phyloP scores from a whole-genome alignment of 2,888 invertebrate genomes.

The Polymixis lichenea region DNA sequence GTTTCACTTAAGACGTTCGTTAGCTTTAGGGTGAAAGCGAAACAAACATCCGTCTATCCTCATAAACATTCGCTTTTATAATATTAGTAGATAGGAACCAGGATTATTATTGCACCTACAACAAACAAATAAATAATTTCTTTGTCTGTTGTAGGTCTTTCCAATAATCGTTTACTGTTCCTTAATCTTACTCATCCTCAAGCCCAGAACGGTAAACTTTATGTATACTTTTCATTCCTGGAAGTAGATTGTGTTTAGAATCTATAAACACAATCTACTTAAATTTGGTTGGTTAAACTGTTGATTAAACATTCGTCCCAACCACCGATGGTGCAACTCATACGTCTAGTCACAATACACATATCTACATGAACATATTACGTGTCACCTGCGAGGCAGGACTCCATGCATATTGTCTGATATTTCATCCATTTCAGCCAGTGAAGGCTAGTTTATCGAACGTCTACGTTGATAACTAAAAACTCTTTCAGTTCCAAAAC shows the following conservation, averaged over 20 bases:
- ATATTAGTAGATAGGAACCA: no score
- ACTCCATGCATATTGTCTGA: slow-evolving; percentile 36
- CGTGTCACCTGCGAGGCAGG: slow-evolving; percentile 46
- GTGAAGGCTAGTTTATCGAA: neutral
- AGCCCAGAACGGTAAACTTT: neutral
- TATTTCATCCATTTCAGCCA: slow-evolving; percentile 36
- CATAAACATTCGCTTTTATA: no score
- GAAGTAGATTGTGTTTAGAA: neutral
- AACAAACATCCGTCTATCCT: no score
- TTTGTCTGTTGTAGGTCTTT: no score
- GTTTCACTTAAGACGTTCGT: no score
- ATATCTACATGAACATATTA: slow-evolving; percentile 12
- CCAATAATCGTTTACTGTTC: neutral
- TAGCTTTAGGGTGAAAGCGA: no score
- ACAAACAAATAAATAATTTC: neutral
- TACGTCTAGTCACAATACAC: slow-evolving; percentile 16
- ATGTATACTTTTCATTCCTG: neutral
- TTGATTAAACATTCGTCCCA: slow-evolving; percentile 9
- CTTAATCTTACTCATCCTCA: no score
- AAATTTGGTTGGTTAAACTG: neutral
- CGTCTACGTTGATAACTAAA: neutral
- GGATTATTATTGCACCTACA: no score
- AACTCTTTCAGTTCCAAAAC: neutral
- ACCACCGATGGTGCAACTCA: slow-evolving; percentile 6
- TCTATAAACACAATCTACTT: neutral